Conservation (phyloP, 2,888 invertebrate genomes). For the Lutraria lutraria region DNA sequence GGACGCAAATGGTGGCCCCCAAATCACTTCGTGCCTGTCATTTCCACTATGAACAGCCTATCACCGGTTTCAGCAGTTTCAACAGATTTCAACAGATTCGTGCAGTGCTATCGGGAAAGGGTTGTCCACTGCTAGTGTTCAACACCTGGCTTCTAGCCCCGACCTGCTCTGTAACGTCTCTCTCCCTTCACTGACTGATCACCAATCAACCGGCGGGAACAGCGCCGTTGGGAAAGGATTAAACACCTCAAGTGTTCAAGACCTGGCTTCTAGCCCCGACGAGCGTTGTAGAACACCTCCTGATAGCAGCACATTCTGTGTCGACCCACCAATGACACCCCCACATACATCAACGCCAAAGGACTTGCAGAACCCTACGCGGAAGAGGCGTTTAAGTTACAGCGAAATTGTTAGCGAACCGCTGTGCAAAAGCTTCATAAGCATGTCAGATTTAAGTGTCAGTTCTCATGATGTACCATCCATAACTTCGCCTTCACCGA, state of each 20-base stretch:
- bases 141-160: neutral
- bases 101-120: neutral
- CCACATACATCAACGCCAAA: neutral
- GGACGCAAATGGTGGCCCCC: constrained; percentile 47
- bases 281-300: too few species aligned
- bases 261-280: too few species aligned
- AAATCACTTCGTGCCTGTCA: constrained; percentile 6
- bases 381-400: too few species aligned
- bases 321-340: neutral
- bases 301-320: too few species aligned
- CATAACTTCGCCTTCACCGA: neutral
- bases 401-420: too few species aligned
- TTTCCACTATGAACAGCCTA: neutral
- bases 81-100: neutral
- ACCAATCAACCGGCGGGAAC: neutral
- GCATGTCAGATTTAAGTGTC: too few species aligned
- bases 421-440: too few species aligned
- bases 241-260: neutral
- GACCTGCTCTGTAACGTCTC: too few species aligned
- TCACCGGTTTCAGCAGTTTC: neutral
- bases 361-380: too few species aligned
- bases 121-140: neutral
- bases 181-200: neutral
- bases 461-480: too few species aligned
- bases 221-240: neutral